Evolutionary conservation across 37 sponge, comb jelly and placozoan genomes (phyloP), one percentile per base, ranked within the genome.

Genomic region (Aplysina aerophoba): DNA sequence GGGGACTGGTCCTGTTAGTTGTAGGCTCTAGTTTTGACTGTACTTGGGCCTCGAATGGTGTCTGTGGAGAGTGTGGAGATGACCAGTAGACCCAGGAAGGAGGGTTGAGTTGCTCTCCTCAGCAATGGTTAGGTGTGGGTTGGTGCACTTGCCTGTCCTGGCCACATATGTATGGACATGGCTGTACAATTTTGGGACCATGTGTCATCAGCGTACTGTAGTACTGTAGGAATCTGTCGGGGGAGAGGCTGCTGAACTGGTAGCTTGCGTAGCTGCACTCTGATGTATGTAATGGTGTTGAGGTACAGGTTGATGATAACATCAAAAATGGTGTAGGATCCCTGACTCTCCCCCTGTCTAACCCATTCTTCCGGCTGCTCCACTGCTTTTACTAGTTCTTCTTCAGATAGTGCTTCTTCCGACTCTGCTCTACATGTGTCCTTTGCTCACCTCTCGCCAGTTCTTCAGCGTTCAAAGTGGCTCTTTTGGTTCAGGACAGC

Each of bases 131-230:
- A 81, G 82, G 24, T 17, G 13, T n/a, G 82, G 82, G n/a, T 81
- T 63, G 30, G 15, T 55, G 80, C 31, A 21, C 28, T 15, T 80
- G 24, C 80, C 80, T 0, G 80, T 27, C 24, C n/a, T 55, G 55
- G 58, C 57, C 80, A 27, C 30, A 8, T 16, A 80, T n/a, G n/a
- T n/a, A n/a, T 80, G 15, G 34, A 61, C 22, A 81, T 36, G 37
- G n/a, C 24, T 13, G 59, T 61, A 14, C 82, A 81, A n/a, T 17
- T 81, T 81, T 13, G 63, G 0, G n/a, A 61, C 38, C 80, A 81
- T 12, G 82, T 81, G 82, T 81, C 82, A n/a, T 81, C 82, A 13
- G 82, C 82, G 33, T 81, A 81, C 63, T 81, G 82, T 8, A 81
- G 82, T 11, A 61, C 22, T 6, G n/a, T 20, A 0, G 61, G 22